Evolutionary conservation across 2,888 invertebrate species (phyloP).

Genomic region (Standfussiana lucernea): DNA sequence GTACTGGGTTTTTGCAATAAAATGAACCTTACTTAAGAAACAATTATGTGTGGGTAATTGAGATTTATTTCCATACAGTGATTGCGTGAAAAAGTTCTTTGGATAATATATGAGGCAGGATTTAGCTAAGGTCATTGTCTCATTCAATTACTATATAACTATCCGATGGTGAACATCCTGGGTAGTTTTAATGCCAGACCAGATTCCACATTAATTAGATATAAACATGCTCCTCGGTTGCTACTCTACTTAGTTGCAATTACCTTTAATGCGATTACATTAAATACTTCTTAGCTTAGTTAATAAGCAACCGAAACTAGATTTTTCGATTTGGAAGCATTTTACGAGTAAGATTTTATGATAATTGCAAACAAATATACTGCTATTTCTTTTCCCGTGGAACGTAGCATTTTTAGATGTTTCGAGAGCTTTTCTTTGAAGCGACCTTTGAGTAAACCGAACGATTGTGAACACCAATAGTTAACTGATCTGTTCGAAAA

Average conservation of each 20-base stretch:
- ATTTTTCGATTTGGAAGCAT: background rate
- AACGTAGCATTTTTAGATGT: background rate
- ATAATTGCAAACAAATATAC: background rate
- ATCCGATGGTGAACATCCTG: background rate
- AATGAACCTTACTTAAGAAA: background rate
- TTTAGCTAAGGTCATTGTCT: background rate
- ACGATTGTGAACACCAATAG: background rate
- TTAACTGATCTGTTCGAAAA: background rate
- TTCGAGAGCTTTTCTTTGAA: background rate
- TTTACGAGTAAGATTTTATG: background rate
- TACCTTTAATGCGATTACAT: background rate
- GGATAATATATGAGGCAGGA: background rate
- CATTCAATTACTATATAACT: background rate
- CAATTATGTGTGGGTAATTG: background rate
- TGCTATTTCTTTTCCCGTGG: background rate
- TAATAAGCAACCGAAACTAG: background rate
- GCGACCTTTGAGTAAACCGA: background rate
- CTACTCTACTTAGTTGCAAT: background rate
- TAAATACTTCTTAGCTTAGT: slow-evolving; percentile 1
- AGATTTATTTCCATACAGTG: background rate
- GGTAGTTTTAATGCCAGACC: slow-evolving; percentile 3
- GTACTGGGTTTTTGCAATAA: slow-evolving; percentile 16
- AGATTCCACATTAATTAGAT: slow-evolving; percentile 13
- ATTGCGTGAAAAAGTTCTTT: background rate
- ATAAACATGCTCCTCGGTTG: background rate